Evolutionary conservation across 92 coral and sea anemone genomes (phyloP).

Genomic region (Epizoanthus ramosus): DNA sequence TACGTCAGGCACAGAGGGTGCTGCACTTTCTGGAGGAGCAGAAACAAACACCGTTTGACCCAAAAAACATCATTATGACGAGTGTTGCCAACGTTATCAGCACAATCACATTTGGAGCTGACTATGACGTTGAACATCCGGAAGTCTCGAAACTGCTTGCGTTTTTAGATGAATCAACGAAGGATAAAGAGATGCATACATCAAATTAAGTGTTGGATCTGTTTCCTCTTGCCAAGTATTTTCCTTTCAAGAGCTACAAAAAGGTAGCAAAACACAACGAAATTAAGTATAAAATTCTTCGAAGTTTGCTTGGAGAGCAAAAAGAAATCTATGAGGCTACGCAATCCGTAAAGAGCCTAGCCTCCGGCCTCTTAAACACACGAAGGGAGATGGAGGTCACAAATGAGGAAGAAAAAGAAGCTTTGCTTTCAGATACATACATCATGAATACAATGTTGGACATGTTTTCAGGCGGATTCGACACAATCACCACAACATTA

Average conservation of each 20-base stretch:
- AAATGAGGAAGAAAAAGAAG: too few relatives aligned
- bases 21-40: constrained; percentile 4
- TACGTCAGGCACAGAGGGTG: not conserved
- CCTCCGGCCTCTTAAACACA: too few relatives aligned
- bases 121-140: constrained; percentile 10
- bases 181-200: not conserved
- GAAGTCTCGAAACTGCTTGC: not conserved
- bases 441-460: too few relatives aligned
- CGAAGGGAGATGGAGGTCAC: too few relatives aligned
- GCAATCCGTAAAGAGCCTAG: too few relatives aligned
- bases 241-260: constrained; percentile 1
- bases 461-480: too few relatives aligned
- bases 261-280: not conserved
- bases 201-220: not conserved
- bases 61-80: not conserved
- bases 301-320: too few relatives aligned
- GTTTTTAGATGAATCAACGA: not conserved
- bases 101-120: constrained; percentile 2
- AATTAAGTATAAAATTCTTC: too few relatives aligned
- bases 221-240: not conserved
- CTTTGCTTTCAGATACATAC: too few relatives aligned
- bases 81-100: constrained; percentile 7
- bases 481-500: too few relatives aligned
- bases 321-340: too few relatives aligned
- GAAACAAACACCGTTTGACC: constrained; percentile 13